Evolutionary conservation across 1,140 invertebrate species (phyloP).

Genomic region (Bradynema listronoti): DNA sequence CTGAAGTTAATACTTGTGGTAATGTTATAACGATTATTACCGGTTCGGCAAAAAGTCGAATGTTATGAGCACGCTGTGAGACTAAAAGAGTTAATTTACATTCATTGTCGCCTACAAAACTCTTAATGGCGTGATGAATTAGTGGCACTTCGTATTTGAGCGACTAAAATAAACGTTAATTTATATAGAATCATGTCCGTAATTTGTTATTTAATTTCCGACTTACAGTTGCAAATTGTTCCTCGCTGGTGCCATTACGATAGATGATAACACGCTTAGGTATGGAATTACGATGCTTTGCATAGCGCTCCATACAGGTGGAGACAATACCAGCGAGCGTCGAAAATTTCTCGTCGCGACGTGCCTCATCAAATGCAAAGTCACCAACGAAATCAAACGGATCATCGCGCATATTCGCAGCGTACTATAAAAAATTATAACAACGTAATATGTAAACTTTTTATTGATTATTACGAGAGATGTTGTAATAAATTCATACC

Average conservation of each 20-base stretch:
- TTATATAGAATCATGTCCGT: background rate
- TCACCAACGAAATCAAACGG: slow-evolving; percentile 33
- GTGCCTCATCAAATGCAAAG: slow-evolving; percentile 26
- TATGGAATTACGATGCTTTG: slow-evolving; percentile 8
- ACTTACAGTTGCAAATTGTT: slow-evolving; percentile 21
- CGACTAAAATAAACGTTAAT: background rate
- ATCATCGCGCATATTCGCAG: slow-evolving; percentile 35
- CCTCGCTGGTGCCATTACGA: slow-evolving; percentile 28
- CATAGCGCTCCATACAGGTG: slow-evolving; percentile 22
- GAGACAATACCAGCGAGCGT: slow-evolving; percentile 18
- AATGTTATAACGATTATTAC: too few species aligned
- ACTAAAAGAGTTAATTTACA: slow-evolving; percentile 30
- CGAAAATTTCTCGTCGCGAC: slow-evolving; percentile 31
- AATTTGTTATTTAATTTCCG: background rate
- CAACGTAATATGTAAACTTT: too few species aligned
- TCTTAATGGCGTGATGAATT: slow-evolving; percentile 20
- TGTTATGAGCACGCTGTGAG: slow-evolving; percentile 29
- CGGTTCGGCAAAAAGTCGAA: slow-evolving; percentile 21
- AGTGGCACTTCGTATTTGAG: slow-evolving; percentile 29
- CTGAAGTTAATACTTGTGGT: slow-evolving; percentile 9
- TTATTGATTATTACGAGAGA: background rate
- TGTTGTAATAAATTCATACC: background rate
- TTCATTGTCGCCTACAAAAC: background rate
- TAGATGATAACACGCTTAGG: slow-evolving; percentile 20
- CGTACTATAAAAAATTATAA: slow-evolving; percentile 14